These are phyloP conservation scores for Byasa hedistus DNA, from an alignment of 2,888 invertebrate genomes.

Conservation along the genomic window DNA sequence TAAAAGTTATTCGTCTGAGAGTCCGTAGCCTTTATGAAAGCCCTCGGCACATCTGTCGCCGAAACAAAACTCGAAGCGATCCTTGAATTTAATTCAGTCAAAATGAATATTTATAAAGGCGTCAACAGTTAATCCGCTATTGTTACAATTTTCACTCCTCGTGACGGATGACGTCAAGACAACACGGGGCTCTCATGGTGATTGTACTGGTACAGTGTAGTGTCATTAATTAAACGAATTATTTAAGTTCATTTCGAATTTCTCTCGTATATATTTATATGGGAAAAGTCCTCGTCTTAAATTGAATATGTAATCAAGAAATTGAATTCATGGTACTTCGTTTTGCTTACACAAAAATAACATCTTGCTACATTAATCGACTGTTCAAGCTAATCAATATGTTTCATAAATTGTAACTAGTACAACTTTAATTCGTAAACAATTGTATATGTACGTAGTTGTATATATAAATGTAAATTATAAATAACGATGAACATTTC, in stretches of 20 bases:
- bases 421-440: too few relatives aligned
- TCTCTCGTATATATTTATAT: neutral
- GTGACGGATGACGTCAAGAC: constrained; percentile 74
- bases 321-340: too few relatives aligned
- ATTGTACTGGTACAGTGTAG: constrained; percentile 55
- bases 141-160: constrained; percentile 71
- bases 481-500: too few relatives aligned
- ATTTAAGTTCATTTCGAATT: neutral
- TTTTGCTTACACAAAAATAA: too few relatives aligned
- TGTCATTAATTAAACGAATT: neutral
- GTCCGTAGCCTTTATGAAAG: constrained; percentile 29
- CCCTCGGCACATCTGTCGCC: constrained; percentile 66
- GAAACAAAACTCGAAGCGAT: constrained; percentile 64
- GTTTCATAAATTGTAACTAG: too few relatives aligned
- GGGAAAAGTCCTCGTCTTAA: neutral
- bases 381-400: too few relatives aligned
- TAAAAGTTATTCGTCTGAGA: constrained; percentile 24
- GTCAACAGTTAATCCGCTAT: constrained; percentile 75
- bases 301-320: too few relatives aligned
- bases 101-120: constrained; percentile 80
- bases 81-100: constrained; percentile 61
- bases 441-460: too few relatives aligned
- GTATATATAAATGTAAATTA: too few relatives aligned
- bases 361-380: too few relatives aligned
- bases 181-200: constrained; percentile 62